Evolutionary conservation across 2,888 invertebrate genomes (phyloP), one percentile per base, ranked within the genome.

Genomic region (Hanleya hanleyi): DNA sequence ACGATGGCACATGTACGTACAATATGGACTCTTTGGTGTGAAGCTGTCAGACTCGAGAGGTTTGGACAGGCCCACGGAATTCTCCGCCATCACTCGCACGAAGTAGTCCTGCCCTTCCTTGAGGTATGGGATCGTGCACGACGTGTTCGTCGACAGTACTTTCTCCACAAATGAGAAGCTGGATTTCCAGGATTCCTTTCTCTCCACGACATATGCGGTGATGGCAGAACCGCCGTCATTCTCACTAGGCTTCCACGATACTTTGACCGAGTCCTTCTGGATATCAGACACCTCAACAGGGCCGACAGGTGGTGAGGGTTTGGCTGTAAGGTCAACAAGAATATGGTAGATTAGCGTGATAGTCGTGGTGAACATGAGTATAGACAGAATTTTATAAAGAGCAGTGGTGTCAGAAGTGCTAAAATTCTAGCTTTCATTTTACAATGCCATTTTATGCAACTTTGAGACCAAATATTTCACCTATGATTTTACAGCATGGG

Each of bases 21-120:
- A 76, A 72, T 81, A 83, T 67, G 87, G 88, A 64, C 82, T 84
- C 69, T 86, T 81, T 41, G 88, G 87, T 70, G 86, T 77, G 35
- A 77, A 69, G 36, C 82, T 77, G 6, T 77, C 76, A 38, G 81
- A 81, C 77, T 87, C 86, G 66, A 86, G 75, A 69, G 96, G 94
- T 79, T 96, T 96, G 33, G 97, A 96, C 64, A 93, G 92, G 5
- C 97, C 97, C 70, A 96, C 93, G 18, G 95, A 94, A 91, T 97
- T 97, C 81, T 94, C 94, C 0, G 97, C 97, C 86, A 94, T 94
- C 29, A 97, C 94, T 77, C 96, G 93, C 93, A 97, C 96, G 92
- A 95, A 93, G 88, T 97, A 97, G 84, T 96, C 95, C 62, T 93
- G 92, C 85, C 95, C 95, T 88, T 95, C 95, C 81, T 94, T 93